phyloP scores from a whole-genome alignment of 1,140 invertebrate genomes.

The Phortica variegata region DNA sequence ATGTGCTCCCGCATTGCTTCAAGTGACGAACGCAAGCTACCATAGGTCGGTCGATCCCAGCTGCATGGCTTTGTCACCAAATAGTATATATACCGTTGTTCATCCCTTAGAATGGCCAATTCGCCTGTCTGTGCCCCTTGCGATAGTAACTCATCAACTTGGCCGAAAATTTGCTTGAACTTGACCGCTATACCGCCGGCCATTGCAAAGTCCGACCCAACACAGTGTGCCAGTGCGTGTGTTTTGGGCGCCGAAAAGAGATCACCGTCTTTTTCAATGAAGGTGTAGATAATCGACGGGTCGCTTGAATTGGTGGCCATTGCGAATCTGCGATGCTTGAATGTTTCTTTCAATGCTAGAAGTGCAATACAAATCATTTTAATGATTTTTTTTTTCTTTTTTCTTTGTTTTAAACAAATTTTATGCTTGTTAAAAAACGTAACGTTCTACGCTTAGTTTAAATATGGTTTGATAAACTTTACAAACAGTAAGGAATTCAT shows the following conservation, averaged over 20 bases:
- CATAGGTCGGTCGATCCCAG: conserved; percentile 58
- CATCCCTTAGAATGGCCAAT: conserved; percentile 59
- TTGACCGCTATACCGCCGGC: conserved; percentile 65
- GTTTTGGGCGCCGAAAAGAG: conserved; percentile 61
- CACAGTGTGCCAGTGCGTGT: conserved; percentile 65
- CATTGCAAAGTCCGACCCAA: conserved; percentile 66
- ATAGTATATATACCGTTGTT: conserved; percentile 63
- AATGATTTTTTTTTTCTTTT: no score
- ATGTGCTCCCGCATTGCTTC: conserved; percentile 58
- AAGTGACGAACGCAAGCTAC: conserved; percentile 56
- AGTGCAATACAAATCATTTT: no score
- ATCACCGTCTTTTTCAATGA: conserved; percentile 60
- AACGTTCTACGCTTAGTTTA: no score
- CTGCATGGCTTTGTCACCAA: conserved; percentile 59
- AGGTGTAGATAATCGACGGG: no score
- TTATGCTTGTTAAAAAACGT: no score
- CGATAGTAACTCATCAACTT: conserved; percentile 45
- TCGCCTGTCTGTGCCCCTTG: conserved; percentile 58
- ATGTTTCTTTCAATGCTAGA: no score
- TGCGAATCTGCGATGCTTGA: no score
- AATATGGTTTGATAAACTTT: no score
- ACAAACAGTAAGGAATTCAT: no score
- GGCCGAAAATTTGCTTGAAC: conserved; percentile 57
- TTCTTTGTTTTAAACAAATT: no score
- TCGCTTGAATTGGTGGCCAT: no score